Evolutionary conservation across 2,888 invertebrate species (phyloP).

Genomic region (Limnephilus rhombicus): DNA sequence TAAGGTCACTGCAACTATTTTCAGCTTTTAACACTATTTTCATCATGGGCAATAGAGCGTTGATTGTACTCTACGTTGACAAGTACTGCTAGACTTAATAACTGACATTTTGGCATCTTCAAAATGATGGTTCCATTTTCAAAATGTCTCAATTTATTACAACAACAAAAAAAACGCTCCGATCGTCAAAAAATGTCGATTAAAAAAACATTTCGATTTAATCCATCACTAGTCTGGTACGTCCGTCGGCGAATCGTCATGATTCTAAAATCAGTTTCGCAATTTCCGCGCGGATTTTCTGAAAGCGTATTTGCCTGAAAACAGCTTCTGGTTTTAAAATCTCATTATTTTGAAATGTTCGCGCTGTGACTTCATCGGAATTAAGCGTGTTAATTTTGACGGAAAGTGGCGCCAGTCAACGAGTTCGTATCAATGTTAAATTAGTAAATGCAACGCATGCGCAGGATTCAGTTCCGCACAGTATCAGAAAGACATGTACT

Average conservation of each 20-base stretch:
- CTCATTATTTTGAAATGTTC: neutral
- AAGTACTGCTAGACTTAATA: too few relatives aligned
- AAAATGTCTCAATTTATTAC: too few relatives aligned
- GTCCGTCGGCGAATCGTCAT: too few relatives aligned
- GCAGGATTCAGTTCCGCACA: neutral
- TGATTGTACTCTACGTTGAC: too few relatives aligned
- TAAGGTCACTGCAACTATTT: too few relatives aligned
- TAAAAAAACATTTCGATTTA: neutral
- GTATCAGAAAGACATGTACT: neutral
- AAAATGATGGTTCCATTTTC: neutral
- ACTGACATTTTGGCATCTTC: neutral
- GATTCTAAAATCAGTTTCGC: neutral
- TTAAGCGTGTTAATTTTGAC: neutral
- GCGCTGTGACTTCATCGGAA: neutral
- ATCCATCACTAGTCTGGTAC: neutral
- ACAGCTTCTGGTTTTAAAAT: neutral
- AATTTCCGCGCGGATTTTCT: neutral
- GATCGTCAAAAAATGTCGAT: neutral
- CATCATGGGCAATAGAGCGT: too few relatives aligned
- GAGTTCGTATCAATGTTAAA: neutral
- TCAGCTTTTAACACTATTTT: too few relatives aligned
- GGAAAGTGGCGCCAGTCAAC: neutral
- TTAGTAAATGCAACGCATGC: conserved; percentile 27
- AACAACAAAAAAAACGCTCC: too few relatives aligned
- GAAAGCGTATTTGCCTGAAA: neutral